Evolutionary conservation across 2,797 vertebrate species (phyloP).

Genomic region (Xenopus petersii): DNA sequence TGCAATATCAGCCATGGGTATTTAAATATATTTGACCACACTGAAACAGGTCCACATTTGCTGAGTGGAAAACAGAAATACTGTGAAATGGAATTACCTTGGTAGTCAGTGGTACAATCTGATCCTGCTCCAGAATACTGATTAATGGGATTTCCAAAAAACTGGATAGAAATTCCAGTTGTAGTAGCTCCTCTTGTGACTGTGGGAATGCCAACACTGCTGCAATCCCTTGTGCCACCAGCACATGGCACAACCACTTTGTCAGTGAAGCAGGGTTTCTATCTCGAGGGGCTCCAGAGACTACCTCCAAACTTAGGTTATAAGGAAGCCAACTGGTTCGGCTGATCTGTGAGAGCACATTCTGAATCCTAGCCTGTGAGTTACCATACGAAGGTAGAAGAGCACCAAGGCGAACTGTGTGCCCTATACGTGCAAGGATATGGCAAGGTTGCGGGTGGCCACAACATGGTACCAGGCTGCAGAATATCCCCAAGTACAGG

Average conservation of each 20-base stretch:
- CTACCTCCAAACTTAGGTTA: slow-evolving; percentile 82
- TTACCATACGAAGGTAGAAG: slow-evolving; percentile 70
- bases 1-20: too few species aligned
- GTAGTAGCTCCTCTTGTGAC: slow-evolving; percentile 78
- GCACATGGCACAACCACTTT: slow-evolving; percentile 75
- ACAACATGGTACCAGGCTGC: slow-evolving; percentile 55
- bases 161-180: slow-evolving; percentile 82
- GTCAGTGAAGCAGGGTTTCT: slow-evolving; percentile 82
- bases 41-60: too few species aligned
- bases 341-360: slow-evolving; percentile 68
- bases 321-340: slow-evolving; percentile 65
- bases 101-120: slow-evolving; percentile 69
- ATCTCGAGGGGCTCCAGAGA: slow-evolving; percentile 63
- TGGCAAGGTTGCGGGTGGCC: slow-evolving; percentile 83
- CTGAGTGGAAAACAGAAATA: too few species aligned
- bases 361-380: slow-evolving; percentile 69
- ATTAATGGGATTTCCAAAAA: slow-evolving; percentile 81
- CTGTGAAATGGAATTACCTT: slow-evolving; percentile 67
- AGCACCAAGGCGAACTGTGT: slow-evolving; percentile 77
- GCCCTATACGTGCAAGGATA: slow-evolving; percentile 67
- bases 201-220: slow-evolving; percentile 85
- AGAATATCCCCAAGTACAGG: slow-evolving; percentile 26
- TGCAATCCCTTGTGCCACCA: slow-evolving; percentile 77
- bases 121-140: slow-evolving; percentile 75
- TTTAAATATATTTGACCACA: too few species aligned